These are phyloP conservation scores for Solea senegalensis DNA, from an alignment of 2,113 vertebrate species.

Conservation along the genomic window DNA sequence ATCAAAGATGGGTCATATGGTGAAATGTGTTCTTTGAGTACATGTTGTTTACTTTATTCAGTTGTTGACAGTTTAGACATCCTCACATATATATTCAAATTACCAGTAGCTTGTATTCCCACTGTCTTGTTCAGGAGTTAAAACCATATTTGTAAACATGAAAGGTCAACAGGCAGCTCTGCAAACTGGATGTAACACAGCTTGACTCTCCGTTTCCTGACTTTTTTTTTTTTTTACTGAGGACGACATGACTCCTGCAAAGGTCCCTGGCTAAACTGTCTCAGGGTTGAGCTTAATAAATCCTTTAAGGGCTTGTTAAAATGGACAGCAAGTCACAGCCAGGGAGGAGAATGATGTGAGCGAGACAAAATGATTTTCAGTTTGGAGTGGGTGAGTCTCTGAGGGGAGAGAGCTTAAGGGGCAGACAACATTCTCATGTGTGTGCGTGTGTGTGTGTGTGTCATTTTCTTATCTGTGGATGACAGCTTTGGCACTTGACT, in stretches of 20 bases:
- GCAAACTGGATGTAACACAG: constrained; percentile 7
- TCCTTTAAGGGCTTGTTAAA: constrained; percentile 57
- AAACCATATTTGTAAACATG: constrained; percentile 1
- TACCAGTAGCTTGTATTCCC: background rate
- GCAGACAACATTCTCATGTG: constrained; percentile 33
- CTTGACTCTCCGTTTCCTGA: background rate
- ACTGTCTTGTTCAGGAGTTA: constrained; percentile 3
- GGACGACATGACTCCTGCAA: constrained; percentile 23
- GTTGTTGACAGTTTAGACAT: background rate
- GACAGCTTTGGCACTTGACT: constrained; percentile 63
- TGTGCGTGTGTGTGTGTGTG: constrained; percentile 22
- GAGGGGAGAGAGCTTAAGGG: constrained; percentile 32
- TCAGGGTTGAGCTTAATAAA: constrained; percentile 37
- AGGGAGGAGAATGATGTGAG: constrained; percentile 61
- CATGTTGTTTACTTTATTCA: background rate
- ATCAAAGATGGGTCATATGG: background rate
- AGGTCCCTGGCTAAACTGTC: constrained; percentile 32
- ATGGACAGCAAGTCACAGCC: constrained; percentile 58
- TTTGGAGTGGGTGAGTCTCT: constrained; percentile 60
- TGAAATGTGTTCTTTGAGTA: constrained; percentile 1
- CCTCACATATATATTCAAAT: constrained; percentile 8
- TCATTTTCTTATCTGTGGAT: constrained; percentile 67
- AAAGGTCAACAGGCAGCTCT: constrained; percentile 15
- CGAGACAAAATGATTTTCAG: constrained; percentile 65
- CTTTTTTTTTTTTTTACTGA: constrained; percentile 3